Evolutionary conservation across 2,113 vertebrate genomes (phyloP), one percentile per base, ranked within the genome.

Genomic region (Salvelinus namaycush): DNA sequence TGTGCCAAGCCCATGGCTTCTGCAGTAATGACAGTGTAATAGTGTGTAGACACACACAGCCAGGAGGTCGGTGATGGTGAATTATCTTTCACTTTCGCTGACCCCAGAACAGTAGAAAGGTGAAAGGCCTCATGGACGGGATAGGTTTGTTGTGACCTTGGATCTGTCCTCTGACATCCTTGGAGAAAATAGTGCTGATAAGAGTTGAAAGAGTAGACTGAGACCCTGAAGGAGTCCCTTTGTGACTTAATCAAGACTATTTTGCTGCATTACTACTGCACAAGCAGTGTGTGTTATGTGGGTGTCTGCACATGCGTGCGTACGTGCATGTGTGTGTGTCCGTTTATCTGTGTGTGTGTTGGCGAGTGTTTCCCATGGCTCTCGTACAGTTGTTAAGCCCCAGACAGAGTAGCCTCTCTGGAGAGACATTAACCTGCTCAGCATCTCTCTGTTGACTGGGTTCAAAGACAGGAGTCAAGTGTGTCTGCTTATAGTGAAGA

Each of bases 401-500:
- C 75, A 44, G 71, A 51, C 72, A 1, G 77, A 22, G 39, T 9
- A 11, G 9, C 66, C 18, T 84, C 88, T 87, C 90, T 84, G 75
- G 88, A 86, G 88, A 84, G 84, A 87, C 81, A 75, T 89, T 87
- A 89, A 84, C 76, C 82, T 83, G 83, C 84, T 81, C 82, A 20
- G 62, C 77, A 20, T 91, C 81, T 89, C 89, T 86, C 87, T 88
- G 88, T 87, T 67, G 9, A 87, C 80, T 87, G 83, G 76, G 85
- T 73, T 79, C 76, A 69, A 81, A 83, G 81, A 54, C 39, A 44
- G 9, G 39, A 44, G 39, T 44, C 39, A 44, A 44, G 39, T 8
- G 73, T 69, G 84, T 87, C 80, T 87, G 83, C 80, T 76, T 71
- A 27, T 82, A 81, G 83, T 78, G 81, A 82, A 75, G 78, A 76